Conservation (phyloP, 2,113 vertebrate species). For the Ptyas mucosa region DNA sequence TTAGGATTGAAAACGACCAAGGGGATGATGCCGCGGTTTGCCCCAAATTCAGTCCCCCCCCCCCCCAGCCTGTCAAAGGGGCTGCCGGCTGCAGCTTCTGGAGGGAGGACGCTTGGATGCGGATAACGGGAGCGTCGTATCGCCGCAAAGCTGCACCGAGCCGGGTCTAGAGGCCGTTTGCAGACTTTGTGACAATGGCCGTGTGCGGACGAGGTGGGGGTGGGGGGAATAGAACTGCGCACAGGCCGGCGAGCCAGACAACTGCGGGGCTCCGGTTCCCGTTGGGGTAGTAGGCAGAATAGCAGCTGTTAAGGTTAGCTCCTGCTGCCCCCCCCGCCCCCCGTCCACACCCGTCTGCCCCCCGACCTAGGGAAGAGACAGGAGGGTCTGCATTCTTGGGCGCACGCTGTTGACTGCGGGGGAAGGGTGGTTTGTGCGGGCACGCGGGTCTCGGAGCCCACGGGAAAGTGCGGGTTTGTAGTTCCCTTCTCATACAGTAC, state of each 20-base stretch:
- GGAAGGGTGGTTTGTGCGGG: neutral
- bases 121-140: constrained; percentile 20
- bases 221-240: neutral
- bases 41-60: neutral
- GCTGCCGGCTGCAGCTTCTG: neutral
- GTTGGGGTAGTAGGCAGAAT: neutral
- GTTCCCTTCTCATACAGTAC: neutral
- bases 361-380: neutral
- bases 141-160: constrained; percentile 26
- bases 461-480: neutral
- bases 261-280: neutral
- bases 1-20: neutral
- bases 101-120: constrained; percentile 41
- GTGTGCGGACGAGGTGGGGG: neutral
- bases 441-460: neutral
- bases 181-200: neutral
- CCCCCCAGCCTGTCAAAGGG: neutral
- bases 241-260: neutral
- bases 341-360: neutral
- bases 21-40: neutral
- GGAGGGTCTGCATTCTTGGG: neutral
- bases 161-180: constrained; percentile 12
- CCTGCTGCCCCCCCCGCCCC: neutral
- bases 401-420: neutral
- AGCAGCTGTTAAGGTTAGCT: neutral